Evolutionary conservation across 1,140 invertebrate species (phyloP).

Genomic region (Holotrichia oblita): DNA sequence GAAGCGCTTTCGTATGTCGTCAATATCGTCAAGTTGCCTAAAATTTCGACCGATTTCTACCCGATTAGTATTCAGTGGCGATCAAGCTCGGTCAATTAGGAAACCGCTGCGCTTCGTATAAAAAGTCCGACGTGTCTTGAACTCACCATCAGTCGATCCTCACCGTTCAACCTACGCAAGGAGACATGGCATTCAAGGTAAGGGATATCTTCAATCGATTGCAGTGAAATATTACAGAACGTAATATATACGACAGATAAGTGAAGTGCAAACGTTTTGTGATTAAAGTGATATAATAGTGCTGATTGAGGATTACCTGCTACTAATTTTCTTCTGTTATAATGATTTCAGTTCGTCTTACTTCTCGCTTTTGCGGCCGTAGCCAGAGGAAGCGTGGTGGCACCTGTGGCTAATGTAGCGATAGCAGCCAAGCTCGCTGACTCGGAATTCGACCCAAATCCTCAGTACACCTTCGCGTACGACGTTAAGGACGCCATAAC

Average conservation of each 20-base stretch:
- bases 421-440: conserved; percentile 38
- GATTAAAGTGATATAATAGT: background rate
- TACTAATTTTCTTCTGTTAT: background rate
- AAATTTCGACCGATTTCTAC: conserved; percentile 40
- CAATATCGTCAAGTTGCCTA: conserved; percentile 36
- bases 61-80: conserved; percentile 29
- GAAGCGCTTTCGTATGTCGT: conserved; percentile 21
- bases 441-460: conserved; percentile 62
- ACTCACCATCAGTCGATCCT: conserved; percentile 26
- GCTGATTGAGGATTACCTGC: background rate
- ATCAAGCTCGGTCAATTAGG: conserved; percentile 8
- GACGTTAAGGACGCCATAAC: conserved; percentile 67
- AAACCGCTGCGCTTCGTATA: conserved; percentile 15
- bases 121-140: conserved; percentile 8
- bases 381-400: conserved; percentile 33
- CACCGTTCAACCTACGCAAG: conserved; percentile 27
- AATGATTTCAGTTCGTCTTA: conserved; percentile 32
- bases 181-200: conserved; percentile 39
- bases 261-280: conserved; percentile 1
- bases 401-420: conserved; percentile 44
- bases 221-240: background rate
- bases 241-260: background rate
- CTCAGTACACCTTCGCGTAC: conserved; percentile 66
- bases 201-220: background rate
- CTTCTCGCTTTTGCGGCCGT: conserved; percentile 30